Percentiles rank a stretch among this genome's conserved stretches.
Evolutionary conservation across 2,888 invertebrate species (phyloP).

Genomic region (Athetis lepigone): DNA sequence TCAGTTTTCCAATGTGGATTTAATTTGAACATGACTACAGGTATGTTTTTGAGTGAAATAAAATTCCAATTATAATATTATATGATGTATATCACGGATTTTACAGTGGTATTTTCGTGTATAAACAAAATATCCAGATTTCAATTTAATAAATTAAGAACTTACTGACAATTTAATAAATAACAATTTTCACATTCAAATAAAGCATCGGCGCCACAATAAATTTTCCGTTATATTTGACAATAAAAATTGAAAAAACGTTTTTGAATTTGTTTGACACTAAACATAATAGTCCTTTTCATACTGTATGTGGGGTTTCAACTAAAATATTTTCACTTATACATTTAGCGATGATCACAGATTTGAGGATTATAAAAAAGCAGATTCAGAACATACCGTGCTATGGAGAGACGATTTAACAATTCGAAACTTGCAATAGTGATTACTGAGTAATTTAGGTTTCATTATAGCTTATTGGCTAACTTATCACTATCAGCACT

Average conservation of each 20-base stretch:
- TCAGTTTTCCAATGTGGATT: no score
- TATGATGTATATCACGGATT: conserved; percentile 90
- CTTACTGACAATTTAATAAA: conserved; percentile 88
- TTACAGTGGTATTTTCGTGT: conserved; percentile 90
- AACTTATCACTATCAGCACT: conserved; percentile 89
- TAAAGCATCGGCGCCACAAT: conserved; percentile 83
- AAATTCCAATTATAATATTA: conserved; percentile 88
- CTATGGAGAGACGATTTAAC: conserved; percentile 89
- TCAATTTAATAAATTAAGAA: conserved; percentile 89
- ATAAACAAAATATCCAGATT: conserved; percentile 89
- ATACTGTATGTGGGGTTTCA: conserved; percentile 80
- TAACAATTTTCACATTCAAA: conserved; percentile 88
- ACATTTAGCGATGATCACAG: conserved; percentile 90
- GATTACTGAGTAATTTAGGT: conserved; percentile 90
- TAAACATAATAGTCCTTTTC: conserved; percentile 73
- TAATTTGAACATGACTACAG: not conserved
- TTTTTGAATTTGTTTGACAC: conserved; percentile 58
- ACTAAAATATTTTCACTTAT: conserved; percentile 87
- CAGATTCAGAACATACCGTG: conserved; percentile 90
- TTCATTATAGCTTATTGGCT: conserved; percentile 88
- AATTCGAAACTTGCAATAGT: conserved; percentile 89
- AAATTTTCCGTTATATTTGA: conserved; percentile 77
- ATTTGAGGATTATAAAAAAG: conserved; percentile 90
- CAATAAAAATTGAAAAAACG: conserved; percentile 56
- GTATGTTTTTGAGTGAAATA: conserved; percentile 69